Evolutionary conservation across 2,113 vertebrate species (phyloP).

Genomic region (Notarius quadriscutis): DNA sequence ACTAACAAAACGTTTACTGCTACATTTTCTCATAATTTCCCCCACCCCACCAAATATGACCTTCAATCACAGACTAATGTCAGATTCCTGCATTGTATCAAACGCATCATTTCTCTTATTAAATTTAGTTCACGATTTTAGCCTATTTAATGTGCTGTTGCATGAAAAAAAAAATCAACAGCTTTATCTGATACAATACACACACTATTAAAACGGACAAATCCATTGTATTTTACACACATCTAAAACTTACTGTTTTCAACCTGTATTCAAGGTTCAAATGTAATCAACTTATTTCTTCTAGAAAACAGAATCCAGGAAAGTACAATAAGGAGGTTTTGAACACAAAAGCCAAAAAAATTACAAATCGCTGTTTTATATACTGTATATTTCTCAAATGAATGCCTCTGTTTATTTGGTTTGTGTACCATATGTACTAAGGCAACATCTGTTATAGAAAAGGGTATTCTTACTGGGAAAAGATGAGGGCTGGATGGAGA

Average conservation of each 20-base stretch:
- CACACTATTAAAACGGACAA: constrained; percentile 67
- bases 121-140: constrained; percentile 47
- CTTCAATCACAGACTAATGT: constrained; percentile 37
- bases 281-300: constrained; percentile 33
- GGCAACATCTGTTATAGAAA: constrained; percentile 73
- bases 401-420: constrained; percentile 74
- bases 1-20: constrained; percentile 75
- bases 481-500: constrained; percentile 18
- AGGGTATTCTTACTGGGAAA: not conserved
- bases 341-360: constrained; percentile 10
- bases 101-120: not conserved
- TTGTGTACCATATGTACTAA: constrained; percentile 77
- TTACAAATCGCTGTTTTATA: constrained; percentile 24
- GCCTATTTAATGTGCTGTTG: constrained; percentile 5
- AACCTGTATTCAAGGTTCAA: not conserved
- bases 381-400: constrained; percentile 41
- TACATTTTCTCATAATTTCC: constrained; percentile 67
- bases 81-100: constrained; percentile 23
- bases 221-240: constrained; percentile 51
- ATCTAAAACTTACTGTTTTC: not conserved
- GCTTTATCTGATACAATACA: constrained; percentile 60
- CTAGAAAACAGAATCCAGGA: constrained; percentile 44
- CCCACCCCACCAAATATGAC: constrained; percentile 48
- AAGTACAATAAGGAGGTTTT: constrained; percentile 23
- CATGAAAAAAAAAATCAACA: constrained; percentile 70